Base-by-base conservation (phyloP, 1,140 invertebrate species). In the Dufourea novaeangliae region DNA sequence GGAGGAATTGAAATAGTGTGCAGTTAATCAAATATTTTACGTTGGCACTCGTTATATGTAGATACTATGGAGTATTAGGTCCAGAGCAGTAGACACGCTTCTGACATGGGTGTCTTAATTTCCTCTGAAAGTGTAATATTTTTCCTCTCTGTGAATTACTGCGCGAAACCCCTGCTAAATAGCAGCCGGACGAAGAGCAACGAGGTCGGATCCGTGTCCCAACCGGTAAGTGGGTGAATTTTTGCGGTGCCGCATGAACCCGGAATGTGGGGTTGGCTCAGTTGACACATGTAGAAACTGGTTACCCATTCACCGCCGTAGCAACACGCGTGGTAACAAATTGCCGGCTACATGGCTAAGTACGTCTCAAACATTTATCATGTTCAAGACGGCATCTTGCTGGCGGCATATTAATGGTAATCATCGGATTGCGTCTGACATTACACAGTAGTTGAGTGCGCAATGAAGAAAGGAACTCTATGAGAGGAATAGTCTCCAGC, bases 261-360 rank as follows among this genome's bases (percentile, higher is more conserved):
- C 1, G 27, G 25, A 66, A 67, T 75, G 39, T 29, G 8, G 70
- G 27, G 27, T 34, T 12, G 41, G 5, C 46, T 20, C 20, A 0
- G 61, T 41, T 25, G 44, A 37, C 62, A 10, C 22, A 22, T 52
- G 10, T 34, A 68, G 32, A 34, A 29, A 10, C n/a, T 44, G 41
- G 10, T 68, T n/a, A 22, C 29, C 39, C 22, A 17, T 66, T 79
- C 27, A 17, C n/a, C 59, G 52, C 46, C 54, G 37, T n/a, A 14
- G 29, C 59, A 46, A 76, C 80, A 80, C 68, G 79, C 29, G 66
- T 39, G 79, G 74, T 86, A 88, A 88, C 83, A 85, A 87, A 88
- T 86, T 80, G 81, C 80, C 70, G 52, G 85, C 86, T 87, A 88
- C 82, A 86, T 87, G 87, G 71, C 80, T 83, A 86, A 88, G 86